phyloP scores from a whole-genome alignment of 2,113 vertebrate species.

The Puma concolor region DNA sequence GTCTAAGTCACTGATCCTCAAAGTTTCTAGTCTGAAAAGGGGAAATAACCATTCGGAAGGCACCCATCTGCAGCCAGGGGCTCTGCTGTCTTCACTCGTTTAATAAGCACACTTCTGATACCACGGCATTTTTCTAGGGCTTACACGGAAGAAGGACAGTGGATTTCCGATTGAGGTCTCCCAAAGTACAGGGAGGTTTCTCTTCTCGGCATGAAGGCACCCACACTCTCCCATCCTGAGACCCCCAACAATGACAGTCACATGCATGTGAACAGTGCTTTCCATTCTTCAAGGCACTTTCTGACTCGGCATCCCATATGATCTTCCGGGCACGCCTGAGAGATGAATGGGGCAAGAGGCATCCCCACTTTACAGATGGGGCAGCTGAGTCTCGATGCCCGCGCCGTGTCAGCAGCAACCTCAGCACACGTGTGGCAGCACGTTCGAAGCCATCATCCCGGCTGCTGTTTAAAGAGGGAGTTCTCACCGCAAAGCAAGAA shows the following conservation, averaged over 20 bases:
- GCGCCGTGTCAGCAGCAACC: accelerated
- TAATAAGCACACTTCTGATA: not conserved
- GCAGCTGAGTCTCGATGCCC: accelerated
- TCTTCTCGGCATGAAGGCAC: not conserved
- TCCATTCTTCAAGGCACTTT: not conserved
- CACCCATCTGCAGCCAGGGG: accelerated
- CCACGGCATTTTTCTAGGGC: not conserved
- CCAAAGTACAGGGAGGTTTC: not conserved
- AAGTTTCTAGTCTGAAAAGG: not conserved
- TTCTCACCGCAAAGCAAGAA: not conserved
- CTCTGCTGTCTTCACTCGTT: not conserved
- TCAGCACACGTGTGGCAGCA: not conserved
- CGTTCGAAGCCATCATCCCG: not conserved
- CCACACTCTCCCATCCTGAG: not conserved
- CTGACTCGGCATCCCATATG: not conserved
- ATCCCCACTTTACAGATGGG: not conserved
- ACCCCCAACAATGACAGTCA: not conserved
- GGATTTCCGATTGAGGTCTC: not conserved
- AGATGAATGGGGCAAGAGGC: accelerated
- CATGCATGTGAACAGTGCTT: not conserved
- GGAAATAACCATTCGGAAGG: not conserved
- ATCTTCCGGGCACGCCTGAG: too few relatives aligned
- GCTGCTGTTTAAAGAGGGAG: not conserved
- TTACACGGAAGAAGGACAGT: not conserved
- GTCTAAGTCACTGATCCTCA: not conserved